Conservation (phyloP, 2,797 vertebrate species). For the Prionace glauca region DNA sequence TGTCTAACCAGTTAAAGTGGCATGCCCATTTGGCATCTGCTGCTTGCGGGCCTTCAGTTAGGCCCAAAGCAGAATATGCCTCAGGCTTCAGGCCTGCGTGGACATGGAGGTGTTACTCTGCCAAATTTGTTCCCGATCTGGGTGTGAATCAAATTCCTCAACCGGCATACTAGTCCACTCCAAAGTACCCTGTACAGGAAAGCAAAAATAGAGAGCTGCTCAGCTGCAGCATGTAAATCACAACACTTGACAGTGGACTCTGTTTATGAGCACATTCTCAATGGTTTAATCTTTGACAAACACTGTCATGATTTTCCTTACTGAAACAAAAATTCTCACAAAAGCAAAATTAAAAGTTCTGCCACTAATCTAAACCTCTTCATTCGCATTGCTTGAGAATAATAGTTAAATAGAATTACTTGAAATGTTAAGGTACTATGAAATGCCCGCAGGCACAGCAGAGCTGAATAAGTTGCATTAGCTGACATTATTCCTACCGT, state of each 20-base stretch:
- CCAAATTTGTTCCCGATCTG: slow-evolving; percentile 9
- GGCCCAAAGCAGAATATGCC: background rate
- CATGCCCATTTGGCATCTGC: background rate
- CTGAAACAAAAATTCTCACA: slow-evolving; percentile 21
- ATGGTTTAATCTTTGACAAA: slow-evolving; percentile 9
- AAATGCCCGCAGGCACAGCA: background rate
- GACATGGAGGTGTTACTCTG: background rate
- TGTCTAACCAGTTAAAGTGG: background rate
- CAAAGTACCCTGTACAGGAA: background rate
- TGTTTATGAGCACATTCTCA: slow-evolving; percentile 27
- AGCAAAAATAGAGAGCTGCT: slow-evolving; percentile 23
- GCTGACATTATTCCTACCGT: background rate
- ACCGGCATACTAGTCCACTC: background rate
- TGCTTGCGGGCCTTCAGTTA: background rate
- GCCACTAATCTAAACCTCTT: background rate
- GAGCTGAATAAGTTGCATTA: background rate
- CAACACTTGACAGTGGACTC: slow-evolving; percentile 25
- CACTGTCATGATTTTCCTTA: background rate
- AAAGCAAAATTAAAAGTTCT: slow-evolving; percentile 10
- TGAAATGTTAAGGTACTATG: background rate
- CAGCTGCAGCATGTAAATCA: slow-evolving; percentile 35
- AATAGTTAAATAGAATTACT: background rate
- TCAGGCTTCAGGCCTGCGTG: background rate
- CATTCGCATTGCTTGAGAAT: background rate
- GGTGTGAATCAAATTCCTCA: slow-evolving; percentile 16